Base-by-base conservation (phyloP, 2,113 vertebrate species). In the Ictidomys tridecemlineatus region DNA sequence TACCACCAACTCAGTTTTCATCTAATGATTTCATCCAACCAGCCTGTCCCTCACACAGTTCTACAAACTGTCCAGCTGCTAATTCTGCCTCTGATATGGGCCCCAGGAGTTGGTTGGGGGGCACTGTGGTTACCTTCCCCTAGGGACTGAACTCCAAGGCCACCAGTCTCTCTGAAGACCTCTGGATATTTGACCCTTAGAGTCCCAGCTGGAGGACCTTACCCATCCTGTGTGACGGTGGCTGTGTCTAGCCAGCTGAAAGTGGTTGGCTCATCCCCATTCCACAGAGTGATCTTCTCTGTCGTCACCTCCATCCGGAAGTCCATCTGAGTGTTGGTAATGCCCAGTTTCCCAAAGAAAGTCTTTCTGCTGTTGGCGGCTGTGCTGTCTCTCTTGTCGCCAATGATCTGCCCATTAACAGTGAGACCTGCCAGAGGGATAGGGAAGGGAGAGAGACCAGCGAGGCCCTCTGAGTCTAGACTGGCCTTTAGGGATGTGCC, bases 391-490 rank as follows among this genome's bases (percentile, higher is more conserved):
- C 92, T 98, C 98, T 99, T 99, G 82, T 99, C 99, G 67, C 99
- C 99, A 82, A 99, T 99, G 92, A 99, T 99, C 97, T 99, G 98
- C 16, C 99, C 99, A n/a, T 99, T 99, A 45, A 99, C 99, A 70
- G 98, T 98, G 98, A 99, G 98, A 89, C 99, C 99, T 99, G 92
- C 76, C 94, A 24, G 83, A 70, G 72, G 61, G 76, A 32, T 0
- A 3, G 56, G 34, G 11, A 34, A n/a, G 56, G 5, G 48, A 88
- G 32, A 8, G 74, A 86, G 45, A 51, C 32, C 42, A 79, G 51
- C 0, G 17, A 96, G 53, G n/a, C 20, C 61, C 53, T 65, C 56
- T 77, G 61, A 83, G 53, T 89, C 26, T n/a, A 45, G 30, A 37
- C 18, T 67, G 42, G 61, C n/a, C 34, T 56, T 82, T 42, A 61